Evolutionary conservation across 2,888 invertebrate genomes (phyloP).

Genomic region (Brenthis hecate): DNA sequence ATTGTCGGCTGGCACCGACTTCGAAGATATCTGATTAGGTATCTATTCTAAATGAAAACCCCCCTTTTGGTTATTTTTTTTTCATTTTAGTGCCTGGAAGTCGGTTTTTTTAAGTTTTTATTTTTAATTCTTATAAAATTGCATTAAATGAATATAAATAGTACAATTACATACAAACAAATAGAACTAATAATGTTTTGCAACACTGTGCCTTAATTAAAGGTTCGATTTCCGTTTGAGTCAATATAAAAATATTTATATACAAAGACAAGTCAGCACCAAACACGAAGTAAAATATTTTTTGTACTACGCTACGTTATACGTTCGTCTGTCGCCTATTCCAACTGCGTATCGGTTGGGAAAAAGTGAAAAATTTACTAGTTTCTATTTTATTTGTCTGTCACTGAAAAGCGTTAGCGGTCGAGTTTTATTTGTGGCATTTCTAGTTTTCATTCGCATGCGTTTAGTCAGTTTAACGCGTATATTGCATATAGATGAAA

Average conservation of each 20-base stretch:
- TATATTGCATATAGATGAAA: background rate
- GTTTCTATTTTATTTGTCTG: slow-evolving; percentile 44
- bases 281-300: slow-evolving; percentile 13
- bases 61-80: no score
- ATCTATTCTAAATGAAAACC: no score
- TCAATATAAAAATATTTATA: background rate
- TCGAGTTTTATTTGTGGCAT: slow-evolving; percentile 46
- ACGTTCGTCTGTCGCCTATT: slow-evolving; percentile 17
- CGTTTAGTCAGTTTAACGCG: slow-evolving; percentile 20
- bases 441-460: slow-evolving; percentile 25
- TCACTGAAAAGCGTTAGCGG: slow-evolving; percentile 44
- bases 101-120: no score
- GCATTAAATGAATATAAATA: no score
- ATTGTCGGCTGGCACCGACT: no score
- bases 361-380: slow-evolving; percentile 52
- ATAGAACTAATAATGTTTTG: no score
- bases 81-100: no score
- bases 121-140: no score
- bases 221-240: no score
- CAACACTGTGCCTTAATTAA: no score
- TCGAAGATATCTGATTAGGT: no score
- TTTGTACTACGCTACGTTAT: background rate
- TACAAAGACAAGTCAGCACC: background rate
- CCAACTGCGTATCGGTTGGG: slow-evolving; percentile 8
- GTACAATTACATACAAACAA: no score